A percentile compares a stretch with the other conserved stretches of the same genome.
phyloP scores from a whole-genome alignment of 2,113 vertebrate genomes.

The Rhizomys pruinosus region DNA sequence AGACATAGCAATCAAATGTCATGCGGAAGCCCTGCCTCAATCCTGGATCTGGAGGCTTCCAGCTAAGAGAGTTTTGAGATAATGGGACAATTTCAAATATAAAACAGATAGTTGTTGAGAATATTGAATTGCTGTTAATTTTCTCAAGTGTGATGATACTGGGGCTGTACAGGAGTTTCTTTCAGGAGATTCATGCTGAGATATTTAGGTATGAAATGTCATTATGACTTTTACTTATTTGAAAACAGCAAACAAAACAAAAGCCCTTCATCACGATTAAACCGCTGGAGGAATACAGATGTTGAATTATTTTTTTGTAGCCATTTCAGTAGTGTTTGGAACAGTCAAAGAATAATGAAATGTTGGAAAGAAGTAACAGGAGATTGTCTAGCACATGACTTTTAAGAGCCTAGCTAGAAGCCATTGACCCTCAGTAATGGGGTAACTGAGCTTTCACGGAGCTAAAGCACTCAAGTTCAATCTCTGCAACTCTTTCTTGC shows the following conservation, averaged over 20 bases:
- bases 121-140: not conserved
- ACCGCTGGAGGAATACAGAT: not conserved
- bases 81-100: not conserved
- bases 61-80: not conserved
- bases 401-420: not conserved
- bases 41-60: not conserved
- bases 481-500: not conserved
- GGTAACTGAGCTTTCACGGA: not conserved
- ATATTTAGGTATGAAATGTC: not conserved
- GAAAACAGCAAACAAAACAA: constrained; percentile 17
- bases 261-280: not conserved
- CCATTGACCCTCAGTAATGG: not conserved
- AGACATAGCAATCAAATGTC: not conserved
- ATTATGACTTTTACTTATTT: constrained; percentile 19
- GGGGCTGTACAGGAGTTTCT: not conserved
- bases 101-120: not conserved
- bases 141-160: not conserved
- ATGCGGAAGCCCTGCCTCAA: not conserved
- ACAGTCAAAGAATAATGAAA: constrained; percentile 15
- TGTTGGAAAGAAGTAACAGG: not conserved
- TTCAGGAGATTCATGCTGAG: not conserved
- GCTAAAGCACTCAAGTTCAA: not conserved
- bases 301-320: not conserved
- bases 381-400: not conserved
- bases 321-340: constrained; percentile 7